Conservation (phyloP, 92 coral and sea anemone genomes). For the Epizoanthus rinbou region DNA sequence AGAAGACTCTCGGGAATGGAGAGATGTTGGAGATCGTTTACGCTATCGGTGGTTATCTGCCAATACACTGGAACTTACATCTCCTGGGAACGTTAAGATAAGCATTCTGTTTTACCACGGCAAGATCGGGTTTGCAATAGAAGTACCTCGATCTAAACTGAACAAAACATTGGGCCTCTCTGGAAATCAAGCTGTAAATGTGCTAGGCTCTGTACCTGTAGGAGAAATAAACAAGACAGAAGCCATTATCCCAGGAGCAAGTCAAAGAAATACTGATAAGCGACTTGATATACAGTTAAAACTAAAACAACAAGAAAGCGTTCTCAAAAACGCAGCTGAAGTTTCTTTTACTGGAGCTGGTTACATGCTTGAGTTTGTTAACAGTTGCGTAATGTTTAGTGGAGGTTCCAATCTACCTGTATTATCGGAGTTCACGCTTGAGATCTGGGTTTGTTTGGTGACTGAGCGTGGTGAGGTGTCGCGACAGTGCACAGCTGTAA, state of each 20-base stretch:
- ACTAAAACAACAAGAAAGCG: conserved; percentile 26
- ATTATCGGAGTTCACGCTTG: conserved; percentile 61
- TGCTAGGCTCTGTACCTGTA: conserved; percentile 5
- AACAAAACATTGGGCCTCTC: conserved; percentile 52
- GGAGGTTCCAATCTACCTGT: conserved; percentile 48
- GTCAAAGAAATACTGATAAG: conserved; percentile 44
- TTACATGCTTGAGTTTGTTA: conserved; percentile 55
- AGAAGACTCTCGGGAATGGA: conserved; percentile 45
- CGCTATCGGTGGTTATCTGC: conserved; percentile 66
- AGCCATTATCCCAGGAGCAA: background rate
- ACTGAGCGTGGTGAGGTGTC: conserved; percentile 25
- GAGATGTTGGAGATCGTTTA: conserved; percentile 37
- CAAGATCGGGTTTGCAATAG: conserved; percentile 61
- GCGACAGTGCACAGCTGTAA: conserved; percentile 29
- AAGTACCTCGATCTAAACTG: conserved; percentile 29
- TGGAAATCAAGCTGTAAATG: conserved; percentile 49
- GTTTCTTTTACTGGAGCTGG: conserved; percentile 62
- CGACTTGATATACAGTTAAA: conserved; percentile 26
- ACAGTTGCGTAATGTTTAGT: conserved; percentile 28
- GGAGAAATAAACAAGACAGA: conserved; percentile 2
- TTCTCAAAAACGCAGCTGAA: conserved; percentile 35
- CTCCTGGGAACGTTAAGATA: conserved; percentile 41
- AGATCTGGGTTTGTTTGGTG: conserved; percentile 59
- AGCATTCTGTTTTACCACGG: conserved; percentile 57
- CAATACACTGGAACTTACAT: conserved; percentile 49